Base-by-base conservation (phyloP, 2,113 vertebrate species). In the Uria aalge region DNA sequence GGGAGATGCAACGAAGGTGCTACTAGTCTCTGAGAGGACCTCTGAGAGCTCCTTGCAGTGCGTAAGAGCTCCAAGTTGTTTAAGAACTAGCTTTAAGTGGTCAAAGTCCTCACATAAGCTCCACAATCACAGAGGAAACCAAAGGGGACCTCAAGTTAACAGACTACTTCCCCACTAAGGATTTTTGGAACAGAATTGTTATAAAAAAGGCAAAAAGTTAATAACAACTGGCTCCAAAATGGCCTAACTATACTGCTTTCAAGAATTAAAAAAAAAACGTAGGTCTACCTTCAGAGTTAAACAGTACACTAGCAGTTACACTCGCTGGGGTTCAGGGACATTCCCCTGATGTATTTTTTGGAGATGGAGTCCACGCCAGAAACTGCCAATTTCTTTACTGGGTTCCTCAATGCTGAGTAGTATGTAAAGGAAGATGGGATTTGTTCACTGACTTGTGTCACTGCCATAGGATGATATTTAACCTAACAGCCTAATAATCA, bases 291-390 rank as follows among this genome's bases (percentile, higher is more conserved):
- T 64, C 83, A 76, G 36, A 60, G 9, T 40, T 85, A 29, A 83
- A 69, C 22, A 91, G 14, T 38, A 59, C 23, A 32, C 15, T 4
- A 40, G 67, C 36, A 75, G 47, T 30, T 62, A 53, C 24, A 48
- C 23, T 53, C 1, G 1, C 19, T 18, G 24, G 26, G 30, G 20
- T 60, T 79, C 23, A 85, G 74, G 40, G 29, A 63, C 1, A 0
- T 53, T 90, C 90, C 48, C 23, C 34, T 36, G 12, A 55, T 0
- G 0, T 24, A 3, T 34, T 77, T 1, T 0, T 45, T 71, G 62
- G 32, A 73, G 59, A 68, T 36, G 11, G 21, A 69, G 43, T 4
- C 29, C 40, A 72, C 0, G 4, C 21, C 48, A 89, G 45, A 60
- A 91, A 85, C 11, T 0, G 2, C 2, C 2, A 1, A 41, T 66